Evolutionary conservation across 2,888 invertebrate genomes (phyloP), one percentile per base, ranked within the genome.

Genomic region (Creontiades dilutus): DNA sequence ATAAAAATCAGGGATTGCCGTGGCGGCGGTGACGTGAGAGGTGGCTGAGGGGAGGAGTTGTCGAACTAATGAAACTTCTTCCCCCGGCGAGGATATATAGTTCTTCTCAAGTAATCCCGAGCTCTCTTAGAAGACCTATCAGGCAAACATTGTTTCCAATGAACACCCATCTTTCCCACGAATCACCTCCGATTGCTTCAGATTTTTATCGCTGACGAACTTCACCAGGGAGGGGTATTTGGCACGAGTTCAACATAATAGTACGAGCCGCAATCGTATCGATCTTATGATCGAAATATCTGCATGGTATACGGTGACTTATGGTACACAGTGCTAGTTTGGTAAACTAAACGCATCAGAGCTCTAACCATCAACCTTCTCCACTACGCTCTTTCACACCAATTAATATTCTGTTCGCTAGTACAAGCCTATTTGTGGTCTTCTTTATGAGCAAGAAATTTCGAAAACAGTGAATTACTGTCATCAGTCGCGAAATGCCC

Each of bases 81-180:
- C 68, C 86, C 46, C 19, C 68, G 85, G 55, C 68, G 46, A 68
- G 78, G 84, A 89, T 89, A 89, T 89, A 89, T 89, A 68, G 89
- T 84, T 89, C 89, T 89, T 89, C 89, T 68, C 84, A 89, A 89
- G 52, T 89, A 89, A 89, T 89, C 55, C 46, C 82, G 89, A 89
- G 86, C 27, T 61, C 80, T 88, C 57, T 48, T 84, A 57, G 89
- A 82, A 48, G 48, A 61, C 47, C 84, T 84, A 89, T 89, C 89
- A 84, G 89, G 75, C 89, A 89, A 89, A 89, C 89, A 89, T 75
- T 75, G 86, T 68, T 86, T 47, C 86, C 86, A 75, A 86, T 86
- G 68, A 86, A 75, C 47, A 52, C 82, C 47, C 27, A 82, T 82
- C 82, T 82, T 48, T 23, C 5, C 85, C 48, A 23, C 86, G 68